Percentiles rank a stretch among this genome's conserved stretches.
Evolutionary conservation across 2,888 invertebrate genomes (phyloP).

Genomic region (Hipparchia sbordonii): DNA sequence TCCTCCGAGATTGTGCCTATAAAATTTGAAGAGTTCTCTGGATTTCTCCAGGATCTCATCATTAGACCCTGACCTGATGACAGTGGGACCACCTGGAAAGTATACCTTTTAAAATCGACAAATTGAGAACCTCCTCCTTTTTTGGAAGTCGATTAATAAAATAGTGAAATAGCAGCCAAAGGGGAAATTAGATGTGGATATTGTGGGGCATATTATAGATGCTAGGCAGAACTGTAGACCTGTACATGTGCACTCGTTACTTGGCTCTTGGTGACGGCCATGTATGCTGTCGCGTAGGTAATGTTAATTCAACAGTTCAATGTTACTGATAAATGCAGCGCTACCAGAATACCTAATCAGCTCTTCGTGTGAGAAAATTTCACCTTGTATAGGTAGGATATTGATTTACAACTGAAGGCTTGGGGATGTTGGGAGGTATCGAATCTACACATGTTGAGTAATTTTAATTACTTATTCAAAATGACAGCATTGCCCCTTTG

Average conservation of each 20-base stretch:
- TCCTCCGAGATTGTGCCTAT: too few species aligned
- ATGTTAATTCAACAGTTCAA: slow-evolving; percentile 64
- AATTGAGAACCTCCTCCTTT: too few species aligned
- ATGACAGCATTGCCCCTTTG: too few species aligned
- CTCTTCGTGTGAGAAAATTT: slow-evolving; percentile 39
- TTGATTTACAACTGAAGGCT: neutral
- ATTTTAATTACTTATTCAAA: neutral
- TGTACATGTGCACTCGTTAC: slow-evolving; percentile 36
- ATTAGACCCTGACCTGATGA: too few species aligned
- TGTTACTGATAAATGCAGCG: slow-evolving; percentile 48
- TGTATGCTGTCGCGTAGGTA: slow-evolving; percentile 61
- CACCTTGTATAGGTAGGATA: slow-evolving; percentile 13
- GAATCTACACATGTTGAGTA: neutral
- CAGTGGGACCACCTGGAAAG: too few species aligned
- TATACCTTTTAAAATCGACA: too few species aligned
- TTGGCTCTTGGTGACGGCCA: slow-evolving; percentile 49
- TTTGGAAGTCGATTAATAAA: too few species aligned
- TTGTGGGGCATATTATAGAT: slow-evolving; percentile 43
- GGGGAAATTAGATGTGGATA: neutral
- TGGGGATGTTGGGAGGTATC: neutral
- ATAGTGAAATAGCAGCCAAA: neutral
- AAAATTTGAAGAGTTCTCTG: too few species aligned
- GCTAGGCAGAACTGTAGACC: slow-evolving; percentile 39
- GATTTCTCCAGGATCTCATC: too few species aligned
- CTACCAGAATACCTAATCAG: slow-evolving; percentile 46